Percentiles rank a stretch among this genome's conserved stretches.
phyloP scores from a whole-genome alignment of 2,888 invertebrate species.

The Cantharis lateralis region DNA sequence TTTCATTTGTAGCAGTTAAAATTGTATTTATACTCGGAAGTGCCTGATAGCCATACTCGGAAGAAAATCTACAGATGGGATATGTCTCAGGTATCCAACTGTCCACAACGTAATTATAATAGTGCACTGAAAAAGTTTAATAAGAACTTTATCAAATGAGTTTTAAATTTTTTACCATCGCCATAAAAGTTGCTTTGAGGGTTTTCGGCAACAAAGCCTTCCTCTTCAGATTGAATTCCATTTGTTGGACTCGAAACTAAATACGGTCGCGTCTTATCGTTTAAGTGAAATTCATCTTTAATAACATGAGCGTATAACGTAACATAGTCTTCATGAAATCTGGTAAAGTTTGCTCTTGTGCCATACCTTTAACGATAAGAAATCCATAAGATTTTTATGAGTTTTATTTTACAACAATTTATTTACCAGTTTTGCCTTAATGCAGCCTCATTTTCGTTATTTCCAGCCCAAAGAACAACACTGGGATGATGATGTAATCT shows the following conservation, averaged over 20 bases:
- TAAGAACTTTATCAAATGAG: not conserved
- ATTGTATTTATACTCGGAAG: constrained; percentile 76
- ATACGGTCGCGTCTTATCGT: constrained; percentile 70
- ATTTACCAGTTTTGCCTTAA: constrained; percentile 78
- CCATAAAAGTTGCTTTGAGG: constrained; percentile 84
- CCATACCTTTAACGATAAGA: constrained; percentile 56
- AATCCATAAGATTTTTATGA: not conserved
- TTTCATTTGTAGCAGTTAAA: constrained; percentile 61
- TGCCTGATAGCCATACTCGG: constrained; percentile 96
- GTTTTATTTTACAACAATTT: not conserved
- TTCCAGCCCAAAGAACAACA: constrained; percentile 90
- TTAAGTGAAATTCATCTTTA: constrained; percentile 63
- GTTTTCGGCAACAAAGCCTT: constrained; percentile 77
- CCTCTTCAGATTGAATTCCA: constrained; percentile 71
- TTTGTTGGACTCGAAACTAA: constrained; percentile 92
- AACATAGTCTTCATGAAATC: constrained; percentile 72
- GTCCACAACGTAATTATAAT: constrained; percentile 83
- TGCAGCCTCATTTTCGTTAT: constrained; percentile 96
- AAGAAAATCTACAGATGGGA: constrained; percentile 84
- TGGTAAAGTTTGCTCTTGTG: constrained; percentile 40
- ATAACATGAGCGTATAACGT: constrained; percentile 82
- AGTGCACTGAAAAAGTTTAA: constrained; percentile 69
- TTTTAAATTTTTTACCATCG: constrained; percentile 67
- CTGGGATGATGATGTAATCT: constrained; percentile 86
- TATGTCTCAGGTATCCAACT: constrained; percentile 80